A percentile compares a stretch with the other conserved stretches of the same genome.
These are phyloP conservation scores for Scatophagus argus DNA, from an alignment of 2,113 vertebrate genomes.

Conservation along the genomic window DNA sequence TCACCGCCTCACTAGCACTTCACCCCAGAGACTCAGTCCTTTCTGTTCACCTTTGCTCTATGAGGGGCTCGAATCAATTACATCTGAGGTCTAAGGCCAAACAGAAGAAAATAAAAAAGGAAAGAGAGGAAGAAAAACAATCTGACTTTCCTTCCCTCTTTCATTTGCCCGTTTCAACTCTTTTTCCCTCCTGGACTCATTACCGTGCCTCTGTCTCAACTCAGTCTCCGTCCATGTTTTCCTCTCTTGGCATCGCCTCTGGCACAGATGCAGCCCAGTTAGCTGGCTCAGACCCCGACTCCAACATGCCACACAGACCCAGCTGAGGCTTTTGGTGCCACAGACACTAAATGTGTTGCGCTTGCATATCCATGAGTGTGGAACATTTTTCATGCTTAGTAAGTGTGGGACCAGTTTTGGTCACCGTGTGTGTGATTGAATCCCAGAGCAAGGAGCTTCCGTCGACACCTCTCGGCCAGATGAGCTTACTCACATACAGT, in stretches of 20 bases:
- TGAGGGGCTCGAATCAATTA: conserved; percentile 60
- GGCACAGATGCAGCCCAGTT: conserved; percentile 66
- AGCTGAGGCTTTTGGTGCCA: conserved; percentile 66
- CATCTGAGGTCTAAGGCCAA: conserved; percentile 51
- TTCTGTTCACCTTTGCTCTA: conserved; percentile 25
- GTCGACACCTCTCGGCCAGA: conserved; percentile 58
- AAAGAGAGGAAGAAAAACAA: conserved; percentile 20
- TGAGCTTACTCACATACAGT: conserved; percentile 73
- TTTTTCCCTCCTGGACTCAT: conserved; percentile 44
- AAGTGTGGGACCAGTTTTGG: conserved; percentile 42
- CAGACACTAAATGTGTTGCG: conserved; percentile 51
- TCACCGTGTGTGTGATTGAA: conserved; percentile 3
- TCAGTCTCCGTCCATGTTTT: conserved; percentile 14
- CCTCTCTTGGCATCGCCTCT: conserved; percentile 52
- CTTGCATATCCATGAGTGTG: conserved; percentile 9
- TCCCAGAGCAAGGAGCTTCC: conserved; percentile 26
- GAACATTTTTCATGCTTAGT: conserved; percentile 43
- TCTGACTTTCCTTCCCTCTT: conserved; percentile 6
- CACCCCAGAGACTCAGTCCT: conserved; percentile 23
- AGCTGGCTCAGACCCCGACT: conserved; percentile 40
- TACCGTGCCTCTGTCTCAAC: conserved; percentile 31
- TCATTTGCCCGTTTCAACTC: conserved; percentile 19
- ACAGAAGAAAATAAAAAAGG: conserved; percentile 21
- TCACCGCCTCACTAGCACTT: neutral
- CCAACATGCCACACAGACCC: conserved; percentile 30